Evolutionary conservation across 2,113 vertebrate genomes (phyloP), one percentile per base, ranked within the genome.

Genomic region (Chrysochloris asiatica): DNA sequence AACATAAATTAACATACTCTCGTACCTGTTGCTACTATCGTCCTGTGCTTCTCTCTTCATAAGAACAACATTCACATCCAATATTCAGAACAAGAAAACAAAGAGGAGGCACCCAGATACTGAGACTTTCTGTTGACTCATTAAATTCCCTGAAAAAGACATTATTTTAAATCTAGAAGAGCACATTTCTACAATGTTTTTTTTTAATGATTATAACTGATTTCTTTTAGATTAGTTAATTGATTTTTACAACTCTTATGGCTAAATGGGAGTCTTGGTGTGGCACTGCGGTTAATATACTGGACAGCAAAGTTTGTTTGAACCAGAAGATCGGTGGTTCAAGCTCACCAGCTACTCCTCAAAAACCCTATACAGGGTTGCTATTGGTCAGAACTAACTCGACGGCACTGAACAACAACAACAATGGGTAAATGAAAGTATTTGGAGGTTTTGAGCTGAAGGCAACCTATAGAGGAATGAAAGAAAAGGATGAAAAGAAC

Each of bases 141-240:
- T 86, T n/a, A 61, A 76, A 78, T 81, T 41, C 24, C 26, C 24
- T 61, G 3, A 50, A 47, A 1, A 45, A 9, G 17, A 63, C 36
- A 38, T 47, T 69, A 63, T 91, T 93, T 85, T 89, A 86, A 94
- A 63, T 26, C 65, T 24, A 1, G 22, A 56, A 47, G 16, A 87
- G 8, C 6, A 50, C 14, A 86, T 54, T 73, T 4, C 11, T 36
- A 38, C 10, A 28, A 43, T 36, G 33, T 6, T 75, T 92, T 6
- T 75, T 92, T n/a, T 75, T 21, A 73, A 56, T 38, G 59, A 4
- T 89, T 75, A 36, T 56, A 80, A 48, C 28, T 84, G 8, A 52
- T 89, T 63, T 59, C 8, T 73, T 4, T 84, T 45, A 41, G 48
- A 38, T 65, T 41, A 56, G 6, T 8, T 19, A 59, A 21, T 16